These are phyloP conservation scores for Telmatochromis sp. DNA, from an alignment of 2,113 vertebrate genomes.

Conservation along the genomic window DNA sequence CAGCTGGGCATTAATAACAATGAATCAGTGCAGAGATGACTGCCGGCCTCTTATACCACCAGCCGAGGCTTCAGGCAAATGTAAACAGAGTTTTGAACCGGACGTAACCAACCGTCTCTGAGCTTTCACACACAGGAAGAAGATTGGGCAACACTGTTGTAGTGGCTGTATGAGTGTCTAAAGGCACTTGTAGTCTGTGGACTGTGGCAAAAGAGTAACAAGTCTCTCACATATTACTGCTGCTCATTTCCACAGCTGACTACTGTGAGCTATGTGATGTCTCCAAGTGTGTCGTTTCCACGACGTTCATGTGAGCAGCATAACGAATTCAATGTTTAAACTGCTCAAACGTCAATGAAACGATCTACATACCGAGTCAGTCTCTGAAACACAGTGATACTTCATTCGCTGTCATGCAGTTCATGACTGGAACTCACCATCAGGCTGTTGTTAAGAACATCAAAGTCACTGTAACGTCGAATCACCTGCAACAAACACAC, in stretches of 20 bases:
- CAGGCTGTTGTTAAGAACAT: slow-evolving; percentile 88
- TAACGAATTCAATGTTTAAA: background rate
- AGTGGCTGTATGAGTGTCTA: background rate
- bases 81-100: background rate
- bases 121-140: background rate
- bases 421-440: slow-evolving; percentile 77
- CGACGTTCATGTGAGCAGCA: background rate
- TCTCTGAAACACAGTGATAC: background rate
- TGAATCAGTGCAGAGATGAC: background rate
- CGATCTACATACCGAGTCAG: background rate
- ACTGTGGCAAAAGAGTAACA: background rate
- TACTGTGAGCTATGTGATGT: background rate
- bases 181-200: background rate
- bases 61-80: background rate
- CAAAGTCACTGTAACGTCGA: slow-evolving; percentile 96
- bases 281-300: background rate
- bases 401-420: background rate
- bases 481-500: slow-evolving; percentile 79
- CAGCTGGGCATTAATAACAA: background rate
- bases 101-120: background rate
- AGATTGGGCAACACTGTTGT: background rate
- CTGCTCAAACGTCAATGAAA: background rate
- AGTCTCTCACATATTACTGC: background rate
- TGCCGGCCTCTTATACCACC: background rate
- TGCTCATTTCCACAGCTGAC: background rate